Base-by-base conservation (phyloP, 2,888 invertebrate species). In the Acheta domesticus region DNA sequence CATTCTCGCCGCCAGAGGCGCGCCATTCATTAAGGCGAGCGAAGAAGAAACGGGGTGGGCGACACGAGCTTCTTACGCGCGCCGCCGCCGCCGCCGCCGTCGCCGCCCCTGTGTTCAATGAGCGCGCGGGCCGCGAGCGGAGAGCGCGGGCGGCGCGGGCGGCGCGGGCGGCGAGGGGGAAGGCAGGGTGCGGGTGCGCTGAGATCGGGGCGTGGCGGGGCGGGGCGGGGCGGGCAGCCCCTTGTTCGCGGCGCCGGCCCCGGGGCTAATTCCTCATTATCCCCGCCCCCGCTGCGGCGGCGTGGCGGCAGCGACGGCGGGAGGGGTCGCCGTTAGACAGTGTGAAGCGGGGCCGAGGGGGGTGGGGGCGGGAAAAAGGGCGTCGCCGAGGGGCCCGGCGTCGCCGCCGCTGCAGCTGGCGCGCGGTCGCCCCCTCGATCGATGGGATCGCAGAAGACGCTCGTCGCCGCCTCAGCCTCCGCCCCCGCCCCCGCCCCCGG, bases 321-420 rank as follows among this genome's bases (percentile, higher is more conserved):
- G 21, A 11, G 78, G 74, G 74, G 48, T 62, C 36, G 48, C 49
- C 36, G 49, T 78, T 74, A 78, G 73, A 74, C 74, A 48, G 74
- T 74, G 36, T 36, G 74, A 75, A 75, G 75, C 74, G 49, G n/a
- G 74, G 74, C 20, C 21, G 49, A n/a, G 74, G 49, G 23, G 48
- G 49, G 4, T 75, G 50, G 73, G 49, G 20, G 74, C 48, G 23
- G 48, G 49, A 49, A 48, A 74, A 75, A 74, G 74, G 20, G 78
- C 36, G 36, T 36, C 36, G 36, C 48, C 50, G 79, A 75, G n/a
- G 74, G 75, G 49, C 48, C 49, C 20, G 49, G 14, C 16, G 76
- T 14, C 14, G 77, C 49, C 4, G 62, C 49, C 20, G 49, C 14
- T 48, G 76, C 20, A 48, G 77, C 49, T 12, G 62, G 62, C 62